These are phyloP conservation scores for Oreochromis tanganicae DNA, from an alignment of 2,113 vertebrate species.

Conservation along the genomic window DNA sequence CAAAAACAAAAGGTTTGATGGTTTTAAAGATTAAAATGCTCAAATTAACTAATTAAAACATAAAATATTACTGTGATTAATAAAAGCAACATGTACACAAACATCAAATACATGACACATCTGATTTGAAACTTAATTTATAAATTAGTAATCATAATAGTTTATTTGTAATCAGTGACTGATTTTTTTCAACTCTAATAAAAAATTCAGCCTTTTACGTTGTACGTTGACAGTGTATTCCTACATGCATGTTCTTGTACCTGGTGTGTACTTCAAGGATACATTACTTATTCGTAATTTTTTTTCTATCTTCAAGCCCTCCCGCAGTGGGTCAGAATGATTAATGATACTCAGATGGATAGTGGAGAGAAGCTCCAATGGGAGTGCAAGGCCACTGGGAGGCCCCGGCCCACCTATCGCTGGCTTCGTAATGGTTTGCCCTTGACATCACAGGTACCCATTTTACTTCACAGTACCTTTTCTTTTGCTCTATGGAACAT, in stretches of 20 bases:
- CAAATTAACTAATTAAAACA: background rate
- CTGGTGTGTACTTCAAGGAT: slow-evolving; percentile 31
- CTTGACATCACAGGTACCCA: slow-evolving; percentile 79
- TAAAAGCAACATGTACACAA: background rate
- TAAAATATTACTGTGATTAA: background rate
- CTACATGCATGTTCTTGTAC: background rate
- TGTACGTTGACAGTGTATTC: background rate
- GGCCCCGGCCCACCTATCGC: slow-evolving; percentile 86
- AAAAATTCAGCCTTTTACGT: background rate
- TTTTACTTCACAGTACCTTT: background rate
- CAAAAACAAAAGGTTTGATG: background rate
- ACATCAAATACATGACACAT: background rate
- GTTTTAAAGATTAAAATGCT: background rate
- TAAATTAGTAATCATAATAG: background rate
- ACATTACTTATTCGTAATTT: slow-evolving; percentile 21
- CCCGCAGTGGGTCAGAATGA: slow-evolving; percentile 88
- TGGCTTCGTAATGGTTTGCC: slow-evolving; percentile 88
- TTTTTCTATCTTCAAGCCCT: slow-evolving; percentile 73
- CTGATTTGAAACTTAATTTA: background rate
- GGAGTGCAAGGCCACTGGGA: slow-evolving; percentile 91
- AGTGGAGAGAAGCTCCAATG: slow-evolving; percentile 88
- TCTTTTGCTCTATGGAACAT: background rate
- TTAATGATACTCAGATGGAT: slow-evolving; percentile 92
- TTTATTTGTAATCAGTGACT: background rate
- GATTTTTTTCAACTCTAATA: background rate